Conservation (phyloP, 2,888 invertebrate genomes). For the Noctua fimbriata region DNA sequence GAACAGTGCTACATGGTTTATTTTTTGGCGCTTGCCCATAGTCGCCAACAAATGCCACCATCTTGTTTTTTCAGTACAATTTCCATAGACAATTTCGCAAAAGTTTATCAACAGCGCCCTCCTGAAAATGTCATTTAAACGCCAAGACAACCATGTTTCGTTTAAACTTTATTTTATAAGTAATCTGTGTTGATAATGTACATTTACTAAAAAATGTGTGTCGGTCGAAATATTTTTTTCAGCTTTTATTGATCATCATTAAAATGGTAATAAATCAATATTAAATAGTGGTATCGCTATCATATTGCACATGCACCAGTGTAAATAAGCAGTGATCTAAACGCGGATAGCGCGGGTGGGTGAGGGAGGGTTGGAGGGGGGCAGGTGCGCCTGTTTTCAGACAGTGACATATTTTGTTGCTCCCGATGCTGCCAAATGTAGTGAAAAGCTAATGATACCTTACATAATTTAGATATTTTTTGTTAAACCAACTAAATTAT, state of each 20-base stretch:
- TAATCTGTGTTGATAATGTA: not conserved
- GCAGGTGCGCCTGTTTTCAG: constrained; percentile 73
- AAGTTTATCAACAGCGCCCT: not conserved
- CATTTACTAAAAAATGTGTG: not conserved
- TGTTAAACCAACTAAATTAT: constrained; percentile 34
- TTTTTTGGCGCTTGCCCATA: not conserved
- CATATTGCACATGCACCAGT: constrained; percentile 19
- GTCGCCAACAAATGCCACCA: not conserved
- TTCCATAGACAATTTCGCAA: not conserved
- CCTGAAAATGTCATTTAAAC: not conserved
- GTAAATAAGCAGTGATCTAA: constrained; percentile 62
- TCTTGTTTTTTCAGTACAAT: not conserved
- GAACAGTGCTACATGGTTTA: not conserved
- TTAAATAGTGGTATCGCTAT: constrained; percentile 22
- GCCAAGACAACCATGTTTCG: not conserved
- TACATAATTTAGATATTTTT: constrained; percentile 56
- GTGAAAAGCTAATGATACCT: constrained; percentile 67
- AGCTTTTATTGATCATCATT: not conserved
- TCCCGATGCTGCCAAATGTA: constrained; percentile 74
- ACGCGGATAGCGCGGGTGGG: constrained; percentile 17
- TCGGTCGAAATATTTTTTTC: too few relatives aligned
- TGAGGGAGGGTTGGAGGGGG: constrained; percentile 30
- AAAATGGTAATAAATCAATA: constrained; percentile 1
- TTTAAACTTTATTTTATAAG: not conserved
- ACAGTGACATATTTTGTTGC: constrained; percentile 81